Evolutionary conservation across 2,888 invertebrate genomes (phyloP), one percentile per base, ranked within the genome.

Genomic region (Drosophila subsilvestris): DNA sequence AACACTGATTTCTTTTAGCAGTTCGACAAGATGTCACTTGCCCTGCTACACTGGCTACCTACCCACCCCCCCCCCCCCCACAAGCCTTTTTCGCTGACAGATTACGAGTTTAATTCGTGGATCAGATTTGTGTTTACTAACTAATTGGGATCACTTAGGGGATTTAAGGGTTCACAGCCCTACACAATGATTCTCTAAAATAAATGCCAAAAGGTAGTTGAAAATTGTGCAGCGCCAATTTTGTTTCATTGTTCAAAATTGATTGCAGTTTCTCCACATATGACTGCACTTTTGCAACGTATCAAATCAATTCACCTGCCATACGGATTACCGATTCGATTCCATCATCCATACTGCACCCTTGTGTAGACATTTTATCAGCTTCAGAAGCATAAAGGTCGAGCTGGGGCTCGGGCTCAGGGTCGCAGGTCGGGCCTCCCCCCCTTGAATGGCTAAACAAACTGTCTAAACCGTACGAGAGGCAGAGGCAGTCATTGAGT

Each of bases 1-100:
- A 82, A 74, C 74, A 63, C 69, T 86, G 82, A 82, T 79, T 82
- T 86, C 70, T 76, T 81, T 57, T 47, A 63, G 47, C 49, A 49
- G 29, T 59, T 80, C 20, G 20, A 53, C 6, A 53, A n/a, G 22
- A 20, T 10, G 20, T 20, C n/a, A 32, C 32, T 32, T 32, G 32
- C 12, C 3, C 29, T 8, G 22, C 22, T 22, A 10, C 29, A 10
- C 29, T 29, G 29, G 37, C 14, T 29, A 10, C 29, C 37, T 17
- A 42, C 17, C 32, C 32, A 0, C 5, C 29, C 3, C 29, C 12
- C 10, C 0, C 29, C 0, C 32, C 3, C 10, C 1, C n/a, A n/a
- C n/a, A n/a, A n/a, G n/a, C n/a, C 32, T 1, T 10, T 3, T 10
- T 29, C 29, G 3, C 3, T 29, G 29, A 1, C 29, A 27, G 27